Evolutionary conservation across 2,888 invertebrate species (phyloP).

Genomic region (Anarsia innoxiella): DNA sequence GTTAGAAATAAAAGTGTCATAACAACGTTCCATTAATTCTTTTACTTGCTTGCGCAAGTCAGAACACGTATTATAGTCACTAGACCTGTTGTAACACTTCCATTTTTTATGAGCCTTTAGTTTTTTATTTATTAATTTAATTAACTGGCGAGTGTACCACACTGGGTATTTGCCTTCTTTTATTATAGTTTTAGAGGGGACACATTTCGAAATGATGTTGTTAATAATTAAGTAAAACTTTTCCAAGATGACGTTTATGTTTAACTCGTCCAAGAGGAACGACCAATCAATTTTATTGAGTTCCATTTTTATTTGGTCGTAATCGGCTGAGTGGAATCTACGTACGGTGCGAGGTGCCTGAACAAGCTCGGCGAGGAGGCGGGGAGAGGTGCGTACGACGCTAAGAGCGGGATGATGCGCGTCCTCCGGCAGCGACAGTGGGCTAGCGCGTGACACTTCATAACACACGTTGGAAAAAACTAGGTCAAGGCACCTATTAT

Average conservation of each 20-base stretch:
- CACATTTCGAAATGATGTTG: conserved; percentile 1
- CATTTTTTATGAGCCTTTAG: conserved; percentile 8
- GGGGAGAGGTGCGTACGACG: not conserved
- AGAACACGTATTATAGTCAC: not conserved
- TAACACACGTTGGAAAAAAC: not conserved
- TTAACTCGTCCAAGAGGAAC: not conserved
- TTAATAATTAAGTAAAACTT: conserved; percentile 11
- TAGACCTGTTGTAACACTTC: not conserved
- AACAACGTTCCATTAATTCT: not conserved
- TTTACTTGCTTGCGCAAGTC: not conserved
- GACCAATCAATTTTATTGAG: conserved; percentile 8
- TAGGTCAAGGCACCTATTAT: not conserved
- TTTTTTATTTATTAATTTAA: conserved; percentile 12
- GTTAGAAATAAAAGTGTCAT: not conserved
- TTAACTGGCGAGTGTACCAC: conserved; percentile 9
- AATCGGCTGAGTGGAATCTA: conserved; percentile 4
- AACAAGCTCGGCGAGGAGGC: not conserved
- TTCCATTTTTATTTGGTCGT: not conserved
- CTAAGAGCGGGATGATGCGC: not conserved
- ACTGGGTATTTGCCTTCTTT: conserved; percentile 8
- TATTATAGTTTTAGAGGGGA: conserved; percentile 3
- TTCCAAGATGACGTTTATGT: conserved; percentile 9
- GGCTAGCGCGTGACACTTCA: not conserved
- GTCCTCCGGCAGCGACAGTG: not conserved
- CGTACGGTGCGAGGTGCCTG: not conserved